Conservation (phyloP, 2,888 invertebrate genomes). For the Xestia ashworthii region DNA sequence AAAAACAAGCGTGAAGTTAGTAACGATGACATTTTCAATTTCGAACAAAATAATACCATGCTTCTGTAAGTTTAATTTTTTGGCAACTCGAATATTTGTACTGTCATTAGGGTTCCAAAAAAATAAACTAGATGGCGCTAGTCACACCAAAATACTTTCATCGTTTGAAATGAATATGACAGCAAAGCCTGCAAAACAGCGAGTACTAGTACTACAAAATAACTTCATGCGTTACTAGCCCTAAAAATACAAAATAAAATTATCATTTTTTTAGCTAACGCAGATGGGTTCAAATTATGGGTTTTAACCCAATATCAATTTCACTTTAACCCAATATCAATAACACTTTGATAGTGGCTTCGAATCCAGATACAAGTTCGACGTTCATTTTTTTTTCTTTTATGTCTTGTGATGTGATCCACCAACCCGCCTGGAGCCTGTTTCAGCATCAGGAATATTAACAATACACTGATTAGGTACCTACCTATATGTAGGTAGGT, state of each 20-base stretch:
- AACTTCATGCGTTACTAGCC: neutral
- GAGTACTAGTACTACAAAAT: neutral
- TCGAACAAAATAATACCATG: slow-evolving; percentile 14
- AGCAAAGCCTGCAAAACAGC: neutral
- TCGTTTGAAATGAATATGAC: neutral
- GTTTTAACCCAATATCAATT: neutral
- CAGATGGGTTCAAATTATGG: neutral
- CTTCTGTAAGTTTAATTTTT: neutral
- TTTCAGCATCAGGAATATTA: no score
- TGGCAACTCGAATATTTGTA: slow-evolving; percentile 23
- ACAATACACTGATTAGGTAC: no score
- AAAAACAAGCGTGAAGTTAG: neutral
- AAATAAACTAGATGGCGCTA: slow-evolving; percentile 42
- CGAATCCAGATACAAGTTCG: neutral
- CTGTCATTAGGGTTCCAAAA: slow-evolving; percentile 27
- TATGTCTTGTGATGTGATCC: neutral
- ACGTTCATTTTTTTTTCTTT: neutral
- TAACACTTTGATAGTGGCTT: neutral
- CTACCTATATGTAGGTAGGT: no score
- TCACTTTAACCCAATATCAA: no score
- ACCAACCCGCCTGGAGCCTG: neutral
- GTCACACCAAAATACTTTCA: neutral
- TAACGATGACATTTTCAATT: neutral
- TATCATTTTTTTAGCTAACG: neutral
- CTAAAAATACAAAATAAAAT: neutral